Conservation (phyloP, 1,140 invertebrate genomes). For the Zaprionus lachaisei region DNA sequence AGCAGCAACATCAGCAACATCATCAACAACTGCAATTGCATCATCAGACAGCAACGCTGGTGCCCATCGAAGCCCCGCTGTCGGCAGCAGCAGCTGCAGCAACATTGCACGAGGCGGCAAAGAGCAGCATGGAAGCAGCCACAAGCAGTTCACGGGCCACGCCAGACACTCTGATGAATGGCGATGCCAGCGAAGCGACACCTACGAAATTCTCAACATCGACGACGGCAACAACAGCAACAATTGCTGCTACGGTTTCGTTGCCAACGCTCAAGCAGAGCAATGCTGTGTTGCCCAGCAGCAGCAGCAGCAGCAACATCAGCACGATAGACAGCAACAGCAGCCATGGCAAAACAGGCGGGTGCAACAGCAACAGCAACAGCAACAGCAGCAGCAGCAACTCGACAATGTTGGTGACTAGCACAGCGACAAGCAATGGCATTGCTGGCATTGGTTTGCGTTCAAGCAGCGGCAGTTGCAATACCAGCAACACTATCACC, state of each 20-base stretch:
- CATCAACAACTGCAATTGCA: slow-evolving; percentile 21
- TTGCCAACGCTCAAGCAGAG: slow-evolving; percentile 67
- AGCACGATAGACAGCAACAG: slow-evolving; percentile 73
- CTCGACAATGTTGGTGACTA: slow-evolving; percentile 23
- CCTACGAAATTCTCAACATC: slow-evolving; percentile 39
- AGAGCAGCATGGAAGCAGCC: slow-evolving; percentile 45
- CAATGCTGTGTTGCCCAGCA: slow-evolving; percentile 55
- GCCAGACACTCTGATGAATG: slow-evolving; percentile 42
- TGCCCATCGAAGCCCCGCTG: slow-evolving; percentile 78
- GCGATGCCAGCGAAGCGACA: slow-evolving; percentile 43
- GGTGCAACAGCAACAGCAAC: slow-evolving; percentile 56
- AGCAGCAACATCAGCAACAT: neutral
- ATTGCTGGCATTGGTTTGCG: slow-evolving; percentile 38
- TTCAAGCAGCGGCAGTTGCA: slow-evolving; percentile 16
- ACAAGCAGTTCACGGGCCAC: slow-evolving; percentile 52
- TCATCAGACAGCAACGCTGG: slow-evolving; percentile 81
- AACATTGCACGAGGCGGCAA: slow-evolving; percentile 26
- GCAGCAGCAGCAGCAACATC: slow-evolving; percentile 70
- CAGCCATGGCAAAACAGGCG: slow-evolving; percentile 36
- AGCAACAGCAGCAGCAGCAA: slow-evolving; percentile 59
- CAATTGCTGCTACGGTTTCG: slow-evolving; percentile 74
- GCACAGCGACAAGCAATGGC: slow-evolving; percentile 62
- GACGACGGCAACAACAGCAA: slow-evolving; percentile 42
- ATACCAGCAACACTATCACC: slow-evolving; percentile 54
- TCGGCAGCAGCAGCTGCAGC: slow-evolving; percentile 33